Conservation (phyloP, 2,113 vertebrate genomes). For the Condylura cristata region DNA sequence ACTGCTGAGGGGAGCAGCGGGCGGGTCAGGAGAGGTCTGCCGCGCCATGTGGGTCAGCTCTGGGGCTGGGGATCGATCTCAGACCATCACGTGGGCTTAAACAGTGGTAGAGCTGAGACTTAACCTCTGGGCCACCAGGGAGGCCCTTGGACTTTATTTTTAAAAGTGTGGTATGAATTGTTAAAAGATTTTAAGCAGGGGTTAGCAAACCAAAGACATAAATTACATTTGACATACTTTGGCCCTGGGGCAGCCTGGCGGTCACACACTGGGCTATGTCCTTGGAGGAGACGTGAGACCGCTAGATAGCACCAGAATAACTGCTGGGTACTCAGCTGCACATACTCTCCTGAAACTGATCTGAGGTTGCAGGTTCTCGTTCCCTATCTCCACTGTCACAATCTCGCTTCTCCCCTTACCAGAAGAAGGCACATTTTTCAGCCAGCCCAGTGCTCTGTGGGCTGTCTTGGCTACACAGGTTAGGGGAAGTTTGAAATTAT, state of each 20-base stretch:
- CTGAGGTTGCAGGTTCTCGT: not conserved
- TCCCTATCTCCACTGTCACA: not conserved
- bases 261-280: not conserved
- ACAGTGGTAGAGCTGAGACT: not conserved
- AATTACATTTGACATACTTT: not conserved
- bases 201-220: not conserved
- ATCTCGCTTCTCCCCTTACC: not conserved
- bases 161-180: no score
- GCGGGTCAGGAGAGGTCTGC: no score
- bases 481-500: not conserved
- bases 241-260: not conserved
- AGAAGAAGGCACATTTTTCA: not conserved
- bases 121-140: not conserved
- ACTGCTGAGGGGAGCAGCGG: no score
- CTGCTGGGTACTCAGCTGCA: not conserved
- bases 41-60: no score
- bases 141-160: not conserved
- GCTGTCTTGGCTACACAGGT: not conserved
- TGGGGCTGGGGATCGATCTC: no score
- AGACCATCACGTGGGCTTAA: not conserved
- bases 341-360: not conserved
- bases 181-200: not conserved
- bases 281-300: not conserved
- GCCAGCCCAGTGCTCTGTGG: accelerated
- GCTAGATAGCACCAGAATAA: no score